Percentiles rank a stretch among this genome's conserved stretches.
Conservation (phyloP, 2,113 vertebrate species). For the Numenius arquata region DNA sequence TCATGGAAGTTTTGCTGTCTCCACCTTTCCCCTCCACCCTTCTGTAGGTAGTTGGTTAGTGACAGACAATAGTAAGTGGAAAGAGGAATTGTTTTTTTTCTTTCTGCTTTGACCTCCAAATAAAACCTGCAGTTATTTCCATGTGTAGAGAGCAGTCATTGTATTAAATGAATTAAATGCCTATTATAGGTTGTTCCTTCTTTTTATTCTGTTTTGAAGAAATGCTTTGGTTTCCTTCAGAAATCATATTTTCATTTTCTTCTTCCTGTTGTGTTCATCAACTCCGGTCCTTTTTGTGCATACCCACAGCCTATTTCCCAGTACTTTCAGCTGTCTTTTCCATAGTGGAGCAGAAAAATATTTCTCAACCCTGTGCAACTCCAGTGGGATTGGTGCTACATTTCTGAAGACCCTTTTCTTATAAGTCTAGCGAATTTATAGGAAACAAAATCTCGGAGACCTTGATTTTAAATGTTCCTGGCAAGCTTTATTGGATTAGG, state of each 20-base stretch:
- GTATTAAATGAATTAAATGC: background rate
- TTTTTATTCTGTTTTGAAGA: background rate
- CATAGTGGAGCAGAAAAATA: background rate
- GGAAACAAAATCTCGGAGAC: background rate
- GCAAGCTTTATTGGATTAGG: constrained; percentile 33
- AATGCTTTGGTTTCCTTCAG: background rate
- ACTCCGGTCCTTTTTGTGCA: background rate
- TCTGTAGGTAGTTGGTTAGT: background rate
- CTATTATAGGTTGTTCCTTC: background rate
- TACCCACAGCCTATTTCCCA: background rate
- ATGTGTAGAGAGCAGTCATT: background rate
- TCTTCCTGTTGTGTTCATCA: background rate
- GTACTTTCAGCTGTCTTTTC: background rate
- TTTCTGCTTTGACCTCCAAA: background rate
- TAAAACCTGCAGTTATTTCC: background rate
- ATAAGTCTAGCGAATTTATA: background rate
- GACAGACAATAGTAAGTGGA: background rate
- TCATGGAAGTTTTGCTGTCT: background rate
- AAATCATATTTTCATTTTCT: background rate
- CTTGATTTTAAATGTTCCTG: constrained; percentile 8
- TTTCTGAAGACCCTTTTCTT: background rate
- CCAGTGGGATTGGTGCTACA: background rate
- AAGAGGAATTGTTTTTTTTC: background rate
- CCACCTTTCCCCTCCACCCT: background rate
- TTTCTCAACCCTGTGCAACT: background rate